Evolutionary conservation across 1,140 invertebrate genomes (phyloP).

Genomic region (Scaptomyza graminum): DNA sequence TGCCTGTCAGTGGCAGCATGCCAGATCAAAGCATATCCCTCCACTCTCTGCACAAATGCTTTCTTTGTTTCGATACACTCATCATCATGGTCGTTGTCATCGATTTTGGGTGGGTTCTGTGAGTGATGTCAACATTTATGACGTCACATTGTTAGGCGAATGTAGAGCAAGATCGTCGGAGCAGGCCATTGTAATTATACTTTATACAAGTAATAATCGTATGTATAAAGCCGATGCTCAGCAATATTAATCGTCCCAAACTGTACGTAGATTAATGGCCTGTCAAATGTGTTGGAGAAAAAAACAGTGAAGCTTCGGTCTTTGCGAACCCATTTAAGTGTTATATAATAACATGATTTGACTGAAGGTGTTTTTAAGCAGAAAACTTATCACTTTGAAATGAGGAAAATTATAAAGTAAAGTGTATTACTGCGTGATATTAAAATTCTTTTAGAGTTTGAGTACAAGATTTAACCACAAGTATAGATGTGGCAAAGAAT

Average conservation of each 20-base stretch:
- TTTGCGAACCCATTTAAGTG: neutral
- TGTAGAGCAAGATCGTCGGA: conserved; percentile 62
- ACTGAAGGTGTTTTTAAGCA: no score
- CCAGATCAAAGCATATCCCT: conserved; percentile 60
- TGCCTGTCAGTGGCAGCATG: conserved; percentile 53
- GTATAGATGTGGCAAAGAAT: no score
- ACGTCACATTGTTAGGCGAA: conserved; percentile 49
- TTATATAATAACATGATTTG: no score
- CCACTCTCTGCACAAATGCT: conserved; percentile 29
- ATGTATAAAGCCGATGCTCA: conserved; percentile 50
- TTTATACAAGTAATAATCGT: conserved; percentile 26
- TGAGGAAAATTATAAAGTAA: no score
- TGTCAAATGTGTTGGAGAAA: conserved; percentile 9
- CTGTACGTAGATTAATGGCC: conserved; percentile 41
- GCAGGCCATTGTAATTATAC: conserved; percentile 47
- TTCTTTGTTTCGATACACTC: conserved; percentile 47
- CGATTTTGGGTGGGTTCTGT: conserved; percentile 16
- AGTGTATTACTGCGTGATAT: no score
- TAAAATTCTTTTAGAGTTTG: no score
- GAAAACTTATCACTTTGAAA: no score
- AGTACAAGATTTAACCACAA: no score
- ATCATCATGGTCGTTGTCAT: conserved; percentile 32
- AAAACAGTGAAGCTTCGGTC: neutral
- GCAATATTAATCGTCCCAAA: conserved; percentile 51
- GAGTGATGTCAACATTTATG: conserved; percentile 62